Percentiles rank a stretch among this genome's conserved stretches.
Conservation (phyloP, 2,888 invertebrate species). For the Crioceris asparagi region DNA sequence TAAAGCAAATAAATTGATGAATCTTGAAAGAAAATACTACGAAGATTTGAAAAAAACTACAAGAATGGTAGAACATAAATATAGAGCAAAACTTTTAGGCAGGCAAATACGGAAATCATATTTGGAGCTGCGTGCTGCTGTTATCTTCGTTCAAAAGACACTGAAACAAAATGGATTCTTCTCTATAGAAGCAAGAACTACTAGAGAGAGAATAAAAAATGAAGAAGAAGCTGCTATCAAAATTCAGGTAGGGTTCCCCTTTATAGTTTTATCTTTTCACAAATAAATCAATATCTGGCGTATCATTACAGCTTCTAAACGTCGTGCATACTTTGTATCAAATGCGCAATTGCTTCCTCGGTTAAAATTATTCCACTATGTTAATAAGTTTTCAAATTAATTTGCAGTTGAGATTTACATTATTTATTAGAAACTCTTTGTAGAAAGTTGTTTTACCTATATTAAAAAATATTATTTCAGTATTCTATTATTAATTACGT, state of each 20-base stretch:
- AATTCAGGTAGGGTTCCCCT: conserved; percentile 46
- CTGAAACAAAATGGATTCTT: conserved; percentile 16
- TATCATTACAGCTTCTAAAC: too few species aligned
- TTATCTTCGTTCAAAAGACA: conserved; percentile 8
- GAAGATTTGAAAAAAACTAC: conserved; percentile 32
- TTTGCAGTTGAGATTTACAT: too few species aligned
- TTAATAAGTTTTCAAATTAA: too few species aligned
- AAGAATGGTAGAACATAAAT: conserved; percentile 38
- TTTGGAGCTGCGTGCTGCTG: background rate
- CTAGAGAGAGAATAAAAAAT: conserved; percentile 37
- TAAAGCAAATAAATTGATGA: conserved; percentile 30
- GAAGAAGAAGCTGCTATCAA: conserved; percentile 44
- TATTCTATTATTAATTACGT: too few species aligned
- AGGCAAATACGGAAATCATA: background rate
- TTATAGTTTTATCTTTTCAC: too few species aligned
- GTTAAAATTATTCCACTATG: too few species aligned
- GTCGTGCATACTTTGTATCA: too few species aligned
- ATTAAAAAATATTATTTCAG: too few species aligned
- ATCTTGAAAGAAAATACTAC: conserved; percentile 34
- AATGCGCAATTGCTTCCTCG: too few species aligned
- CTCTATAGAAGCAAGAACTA: conserved; percentile 26
- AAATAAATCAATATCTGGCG: too few species aligned
- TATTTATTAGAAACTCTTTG: too few species aligned
- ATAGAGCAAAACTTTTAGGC: conserved; percentile 25
- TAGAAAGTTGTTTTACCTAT: too few species aligned